Evolutionary conservation across 2,888 invertebrate genomes (phyloP).

Genomic region (Gortyna flavago): DNA sequence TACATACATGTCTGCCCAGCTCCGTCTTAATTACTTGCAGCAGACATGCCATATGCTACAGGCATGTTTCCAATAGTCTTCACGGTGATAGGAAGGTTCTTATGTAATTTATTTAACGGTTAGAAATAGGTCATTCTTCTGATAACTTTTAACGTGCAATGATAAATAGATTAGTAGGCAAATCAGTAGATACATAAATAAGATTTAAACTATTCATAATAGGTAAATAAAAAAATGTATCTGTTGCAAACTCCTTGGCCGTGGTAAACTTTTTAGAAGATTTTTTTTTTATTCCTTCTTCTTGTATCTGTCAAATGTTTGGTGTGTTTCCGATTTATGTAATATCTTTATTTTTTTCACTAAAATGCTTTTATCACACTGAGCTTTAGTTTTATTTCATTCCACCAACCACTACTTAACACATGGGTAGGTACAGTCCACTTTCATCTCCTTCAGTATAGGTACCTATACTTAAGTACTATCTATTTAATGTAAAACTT

Average conservation of each 20-base stretch:
- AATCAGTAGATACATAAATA: background rate
- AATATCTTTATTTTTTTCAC: no score
- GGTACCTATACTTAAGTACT: background rate
- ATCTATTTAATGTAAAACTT: background rate
- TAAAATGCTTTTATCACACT: no score
- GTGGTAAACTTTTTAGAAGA: background rate
- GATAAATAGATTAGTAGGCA: background rate
- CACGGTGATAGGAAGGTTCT: background rate
- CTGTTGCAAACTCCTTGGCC: background rate
- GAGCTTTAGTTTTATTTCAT: background rate
- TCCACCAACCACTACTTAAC: background rate
- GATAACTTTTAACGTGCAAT: background rate
- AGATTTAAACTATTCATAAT: background rate
- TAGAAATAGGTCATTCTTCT: background rate
- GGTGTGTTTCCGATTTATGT: background rate
- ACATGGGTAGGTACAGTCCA: no score
- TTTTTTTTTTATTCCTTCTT: background rate
- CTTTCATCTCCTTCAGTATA: background rate
- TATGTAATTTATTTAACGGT: background rate
- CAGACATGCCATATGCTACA: conserved; percentile 22
- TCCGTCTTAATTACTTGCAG: conserved; percentile 31
- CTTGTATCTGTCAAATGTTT: background rate
- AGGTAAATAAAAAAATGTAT: background rate
- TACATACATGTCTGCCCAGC: conserved; percentile 16
- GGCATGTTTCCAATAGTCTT: background rate